A percentile compares a stretch with the other conserved stretches of the same genome.
These are phyloP conservation scores for Gymnocypris eckloni DNA, from an alignment of 2,797 vertebrate species.

Conservation along the genomic window DNA sequence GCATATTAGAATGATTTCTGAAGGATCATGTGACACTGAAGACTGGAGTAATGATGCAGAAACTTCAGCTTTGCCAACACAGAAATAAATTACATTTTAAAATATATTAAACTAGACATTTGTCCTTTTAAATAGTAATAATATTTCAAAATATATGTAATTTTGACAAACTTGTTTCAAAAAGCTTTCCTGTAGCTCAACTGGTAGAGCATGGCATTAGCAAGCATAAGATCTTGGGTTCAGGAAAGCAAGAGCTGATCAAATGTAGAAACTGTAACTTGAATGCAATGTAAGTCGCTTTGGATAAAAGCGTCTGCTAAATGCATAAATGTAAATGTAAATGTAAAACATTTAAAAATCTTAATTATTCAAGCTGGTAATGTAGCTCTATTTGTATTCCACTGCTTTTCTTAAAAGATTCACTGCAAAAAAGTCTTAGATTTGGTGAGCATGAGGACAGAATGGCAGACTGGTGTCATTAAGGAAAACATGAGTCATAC, in stretches of 20 bases:
- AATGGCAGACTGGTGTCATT: conserved; percentile 10
- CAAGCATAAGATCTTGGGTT: too few species aligned
- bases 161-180: background rate
- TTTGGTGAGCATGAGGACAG: conserved; percentile 11
- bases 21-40: background rate
- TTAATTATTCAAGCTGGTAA: background rate
- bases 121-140: background rate
- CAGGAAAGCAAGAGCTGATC: too few species aligned
- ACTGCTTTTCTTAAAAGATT: background rate
- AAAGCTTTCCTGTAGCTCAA: background rate
- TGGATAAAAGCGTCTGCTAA: too few species aligned
- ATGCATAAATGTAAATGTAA: too few species aligned
- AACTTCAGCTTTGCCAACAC: background rate
- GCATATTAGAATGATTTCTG: background rate
- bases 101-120: background rate
- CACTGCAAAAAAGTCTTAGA: background rate
- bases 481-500: conserved; percentile 42
- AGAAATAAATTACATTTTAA: background rate
- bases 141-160: background rate
- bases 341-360: background rate
- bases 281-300: too few species aligned
- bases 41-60: background rate
- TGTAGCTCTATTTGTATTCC: background rate
- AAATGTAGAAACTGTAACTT: too few species aligned
- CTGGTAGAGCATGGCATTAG: too few species aligned